phyloP scores from a whole-genome alignment of 2,113 vertebrate species.

The Phyllostomus hastatus region DNA sequence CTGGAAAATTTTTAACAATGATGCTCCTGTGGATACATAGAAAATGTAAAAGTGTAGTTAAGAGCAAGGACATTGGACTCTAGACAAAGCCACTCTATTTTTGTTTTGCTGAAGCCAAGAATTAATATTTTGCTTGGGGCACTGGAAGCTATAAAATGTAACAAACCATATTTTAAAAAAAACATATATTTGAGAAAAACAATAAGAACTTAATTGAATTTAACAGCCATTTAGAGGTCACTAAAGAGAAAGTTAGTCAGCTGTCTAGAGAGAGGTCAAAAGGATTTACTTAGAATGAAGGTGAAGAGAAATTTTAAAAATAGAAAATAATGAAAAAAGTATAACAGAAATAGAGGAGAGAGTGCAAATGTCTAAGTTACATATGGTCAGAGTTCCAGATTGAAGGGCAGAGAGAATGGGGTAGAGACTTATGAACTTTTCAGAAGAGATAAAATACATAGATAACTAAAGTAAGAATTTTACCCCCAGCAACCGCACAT shows the following conservation, averaged over 20 bases:
- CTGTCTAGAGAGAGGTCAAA: neutral
- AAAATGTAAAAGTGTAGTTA: no score
- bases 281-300: neutral
- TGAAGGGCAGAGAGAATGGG: neutral
- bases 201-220: neutral
- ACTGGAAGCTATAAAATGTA: no score
- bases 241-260: neutral
- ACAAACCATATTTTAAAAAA: neutral
- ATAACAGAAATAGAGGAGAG: neutral
- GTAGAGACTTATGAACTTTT: neutral
- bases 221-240: neutral
- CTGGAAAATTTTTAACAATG: no score
- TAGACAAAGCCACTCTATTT: no score
- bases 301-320: neutral
- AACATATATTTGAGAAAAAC: neutral
- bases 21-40: no score
- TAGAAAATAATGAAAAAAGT: neutral
- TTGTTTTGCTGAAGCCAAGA: no score
- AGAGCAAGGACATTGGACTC: no score
- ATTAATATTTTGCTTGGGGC: no score
- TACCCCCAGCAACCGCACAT: neutral
- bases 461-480: neutral
- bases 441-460: neutral
- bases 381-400: neutral
- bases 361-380: neutral